These are phyloP conservation scores for Eupithecia vulgata DNA, from an alignment of 2,888 invertebrate genomes.

Conservation along the genomic window DNA sequence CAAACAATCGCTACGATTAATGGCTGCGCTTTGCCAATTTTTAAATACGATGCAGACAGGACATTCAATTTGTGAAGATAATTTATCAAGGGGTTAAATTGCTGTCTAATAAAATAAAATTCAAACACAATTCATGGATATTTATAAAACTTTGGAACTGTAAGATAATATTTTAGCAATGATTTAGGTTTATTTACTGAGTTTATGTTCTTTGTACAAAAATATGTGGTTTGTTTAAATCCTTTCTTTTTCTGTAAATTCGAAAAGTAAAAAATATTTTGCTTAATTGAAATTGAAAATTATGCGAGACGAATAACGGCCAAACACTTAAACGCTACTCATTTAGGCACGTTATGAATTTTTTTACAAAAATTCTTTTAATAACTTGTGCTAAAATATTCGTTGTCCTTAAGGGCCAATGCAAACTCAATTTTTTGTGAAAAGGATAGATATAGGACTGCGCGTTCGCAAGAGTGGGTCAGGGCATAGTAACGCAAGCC, in stretches of 20 bases:
- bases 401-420: too few relatives aligned
- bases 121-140: conserved; percentile 6
- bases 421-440: too few relatives aligned
- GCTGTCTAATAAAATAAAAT: conserved; percentile 18
- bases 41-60: conserved; percentile 24
- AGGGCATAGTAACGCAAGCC: too few relatives aligned
- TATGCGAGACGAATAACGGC: not conserved
- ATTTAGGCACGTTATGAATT: too few relatives aligned
- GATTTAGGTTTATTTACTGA: conserved; percentile 1
- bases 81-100: conserved; percentile 16
- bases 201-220: not conserved
- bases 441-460: too few relatives aligned
- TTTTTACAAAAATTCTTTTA: too few relatives aligned
- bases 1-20: conserved; percentile 43
- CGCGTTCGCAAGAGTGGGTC: too few relatives aligned
- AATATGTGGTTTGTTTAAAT: not conserved
- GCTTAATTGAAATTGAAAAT: not conserved
- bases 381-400: too few relatives aligned
- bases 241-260: not conserved
- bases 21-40: conserved; percentile 39
- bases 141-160: conserved; percentile 3
- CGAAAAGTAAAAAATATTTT: not conserved
- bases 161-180: not conserved
- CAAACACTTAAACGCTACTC: not conserved
- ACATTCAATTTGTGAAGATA: conserved; percentile 33